Base-by-base conservation (phyloP, 2,797 vertebrate species). In the Cyprinodon diabolis region DNA sequence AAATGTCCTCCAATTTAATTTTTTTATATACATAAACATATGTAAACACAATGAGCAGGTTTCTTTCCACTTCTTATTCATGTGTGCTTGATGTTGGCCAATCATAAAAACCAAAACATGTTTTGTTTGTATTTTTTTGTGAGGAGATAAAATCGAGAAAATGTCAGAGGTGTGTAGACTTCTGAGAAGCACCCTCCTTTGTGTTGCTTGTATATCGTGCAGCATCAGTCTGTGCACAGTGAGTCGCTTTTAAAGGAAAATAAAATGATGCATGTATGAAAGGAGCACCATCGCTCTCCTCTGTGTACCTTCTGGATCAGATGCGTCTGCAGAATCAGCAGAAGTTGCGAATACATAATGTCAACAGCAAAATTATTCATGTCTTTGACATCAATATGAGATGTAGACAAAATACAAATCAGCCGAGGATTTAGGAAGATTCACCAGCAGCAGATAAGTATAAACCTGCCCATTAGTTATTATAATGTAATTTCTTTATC, bases 281-380 rank as follows among this genome's bases (percentile, higher is more conserved):
- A 69, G 30, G 43, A 52, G 49, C 47, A 66, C 51, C 43, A 1
- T 76, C 68, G 79, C 72, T 77, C 86, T 77, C 69, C 52, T 7
- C 71, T 80, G 35, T 74, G 25, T 30, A 70, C 75, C 76, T 65
- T 73, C 25, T 17, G 65, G 58, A 62, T 62, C 17, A 68, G 84
- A 72, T 76, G 66, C 14, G 58, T 80, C 37, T 63, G 23, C 19
- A 51, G 67, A 58, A 17, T 7, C 60, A 67, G 35, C 72, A 12
- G 58, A 67, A 14, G 69, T 55, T 55, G 19, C 52, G 21, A 62
- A 65, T 35, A 19, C 1, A 68, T 30, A 48, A 17, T 17, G 3
- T 69, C 25, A n/a, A 72, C 65, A 87, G 90, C 83, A 72, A 89
- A 81, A 79, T 55, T 37, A 45, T 45, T 62, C 51, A 62, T 48